Conservation (phyloP, 2,888 invertebrate species). For the Xylocampa areola region DNA sequence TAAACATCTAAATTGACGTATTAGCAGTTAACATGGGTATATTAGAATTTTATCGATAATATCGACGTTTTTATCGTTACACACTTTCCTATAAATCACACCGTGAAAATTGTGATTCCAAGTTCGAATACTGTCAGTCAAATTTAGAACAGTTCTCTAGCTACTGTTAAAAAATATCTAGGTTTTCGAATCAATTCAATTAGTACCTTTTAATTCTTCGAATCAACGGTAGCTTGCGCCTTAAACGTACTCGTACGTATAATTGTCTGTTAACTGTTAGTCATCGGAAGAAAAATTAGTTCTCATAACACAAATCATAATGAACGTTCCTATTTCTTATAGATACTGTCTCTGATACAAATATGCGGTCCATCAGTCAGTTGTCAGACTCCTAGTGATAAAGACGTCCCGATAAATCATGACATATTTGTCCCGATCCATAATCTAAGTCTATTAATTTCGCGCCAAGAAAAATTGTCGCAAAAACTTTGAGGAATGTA, state of each 20-base stretch:
- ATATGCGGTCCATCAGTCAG: conserved; percentile 44
- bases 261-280: conserved; percentile 29
- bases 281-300: conserved; percentile 41
- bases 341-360: conserved; percentile 31
- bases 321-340: conserved; percentile 30
- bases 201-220: conserved; percentile 27
- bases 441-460: conserved; percentile 40
- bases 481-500: conserved; percentile 24
- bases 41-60: conserved; percentile 39
- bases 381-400: conserved; percentile 52
- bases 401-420: conserved; percentile 56
- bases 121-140: background rate
- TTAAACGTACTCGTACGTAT: conserved; percentile 9
- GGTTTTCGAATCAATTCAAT: conserved; percentile 14
- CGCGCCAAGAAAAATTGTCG: conserved; percentile 16
- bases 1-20: conserved; percentile 41
- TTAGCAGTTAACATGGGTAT: conserved; percentile 25
- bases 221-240: conserved; percentile 25
- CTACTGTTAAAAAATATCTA: conserved; percentile 1
- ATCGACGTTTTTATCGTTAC: conserved; percentile 19
- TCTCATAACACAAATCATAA: conserved; percentile 51
- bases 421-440: conserved; percentile 53
- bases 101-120: conserved; percentile 14
- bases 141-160: conserved; percentile 5
- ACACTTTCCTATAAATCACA: conserved; percentile 16